Conservation (phyloP, 2,797 vertebrate genomes). For the Euphonia xanthogaster region DNA sequence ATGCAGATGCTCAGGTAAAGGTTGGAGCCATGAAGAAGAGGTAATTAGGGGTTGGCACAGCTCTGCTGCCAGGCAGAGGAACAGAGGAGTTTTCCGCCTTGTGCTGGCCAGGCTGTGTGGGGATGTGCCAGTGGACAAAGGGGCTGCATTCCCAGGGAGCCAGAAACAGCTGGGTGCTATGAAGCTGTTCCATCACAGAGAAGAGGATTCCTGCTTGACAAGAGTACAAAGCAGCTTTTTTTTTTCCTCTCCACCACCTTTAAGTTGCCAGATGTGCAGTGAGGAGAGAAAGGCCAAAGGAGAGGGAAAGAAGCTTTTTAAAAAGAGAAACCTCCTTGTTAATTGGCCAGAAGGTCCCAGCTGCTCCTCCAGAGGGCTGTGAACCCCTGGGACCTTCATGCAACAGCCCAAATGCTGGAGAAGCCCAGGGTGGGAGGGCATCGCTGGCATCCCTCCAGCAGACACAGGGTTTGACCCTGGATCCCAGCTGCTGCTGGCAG, state of each 20-base stretch:
- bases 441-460: not conserved
- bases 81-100: not conserved
- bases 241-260: not conserved
- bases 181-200: not conserved
- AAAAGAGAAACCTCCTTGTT: not conserved
- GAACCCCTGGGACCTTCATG: not conserved
- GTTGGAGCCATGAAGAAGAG: not conserved
- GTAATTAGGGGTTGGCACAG: not conserved
- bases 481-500: not conserved
- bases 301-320: rapidly evolving
- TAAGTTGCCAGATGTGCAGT: not conserved
- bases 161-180: not conserved
- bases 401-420: rapidly evolving
- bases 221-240: not conserved
- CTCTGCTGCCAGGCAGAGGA: not conserved
- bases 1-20: not conserved
- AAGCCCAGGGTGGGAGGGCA: not conserved
- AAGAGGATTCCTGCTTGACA: not conserved
- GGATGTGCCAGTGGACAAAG: not conserved
- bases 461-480: not conserved
- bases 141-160: not conserved
- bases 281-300: not conserved
- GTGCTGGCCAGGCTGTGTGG: not conserved
- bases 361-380: not conserved
- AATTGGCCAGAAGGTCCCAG: not conserved